Evolutionary conservation across 2,113 vertebrate species (phyloP), one percentile per base, ranked within the genome.

Genomic region (Chloebia gouldiae): DNA sequence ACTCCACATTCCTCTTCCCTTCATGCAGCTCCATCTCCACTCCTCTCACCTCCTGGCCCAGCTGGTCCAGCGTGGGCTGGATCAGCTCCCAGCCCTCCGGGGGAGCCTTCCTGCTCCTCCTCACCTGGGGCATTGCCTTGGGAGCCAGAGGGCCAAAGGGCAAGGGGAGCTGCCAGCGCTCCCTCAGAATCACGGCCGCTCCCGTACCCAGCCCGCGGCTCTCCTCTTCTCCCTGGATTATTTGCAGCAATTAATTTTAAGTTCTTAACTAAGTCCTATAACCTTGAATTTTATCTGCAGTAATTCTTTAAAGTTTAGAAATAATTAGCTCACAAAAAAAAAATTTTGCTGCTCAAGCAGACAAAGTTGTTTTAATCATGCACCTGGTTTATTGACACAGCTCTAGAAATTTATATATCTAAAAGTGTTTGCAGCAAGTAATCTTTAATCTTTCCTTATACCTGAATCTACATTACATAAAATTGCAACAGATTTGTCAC

Each of bases 1-100:
- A 99, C 82, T 99, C 99, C 79, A 99, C 99, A 81, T 99, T 99
- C 64, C 99, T 97, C 96, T 99, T 99, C 11, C 99, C 99, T 84
- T 99, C 98, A 0, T 99, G 99, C 13, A 98, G 99, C 51, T 99
- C 99, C 0, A 99, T 99, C 96, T 99, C 99, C 95, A 99, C 99
- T 98, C 99, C 99, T 88, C 99, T 98, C 99, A 99, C 99, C 96
- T 99, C 99, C 97, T 99, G 99, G 93, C 99, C 99, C 93, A 99
- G 96, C 92, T 99, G 99, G 69, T 99, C 99, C 92, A 99, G 93
- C 2, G 98, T 61, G 59, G 37, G 59, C 59, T 61, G 11, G 6
- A 39, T 28, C 60, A 61, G 37, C 37, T 61, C 25, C 11, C 59
- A 28, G 37, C 27, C 59, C 13, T 13, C 25, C 17, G 4, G 25